A percentile compares a stretch with the other conserved stretches of the same genome.
Evolutionary conservation across 2,797 vertebrate species (phyloP).

Genomic region (Crocidura indochinensis): DNA sequence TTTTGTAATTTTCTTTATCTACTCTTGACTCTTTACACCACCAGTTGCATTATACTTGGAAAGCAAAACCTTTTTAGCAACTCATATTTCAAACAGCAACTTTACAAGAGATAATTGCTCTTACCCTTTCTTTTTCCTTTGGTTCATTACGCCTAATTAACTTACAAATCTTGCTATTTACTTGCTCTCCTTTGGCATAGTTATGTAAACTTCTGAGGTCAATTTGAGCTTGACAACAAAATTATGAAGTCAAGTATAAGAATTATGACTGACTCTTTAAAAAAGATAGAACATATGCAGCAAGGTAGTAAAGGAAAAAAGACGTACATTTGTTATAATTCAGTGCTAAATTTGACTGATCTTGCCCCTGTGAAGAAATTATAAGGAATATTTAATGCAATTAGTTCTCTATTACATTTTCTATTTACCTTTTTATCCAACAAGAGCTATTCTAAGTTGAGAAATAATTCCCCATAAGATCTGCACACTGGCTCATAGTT

Average conservation of each 20-base stretch:
- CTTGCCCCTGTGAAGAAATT: neutral
- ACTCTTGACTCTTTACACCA: neutral
- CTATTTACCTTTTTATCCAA: constrained; percentile 7
- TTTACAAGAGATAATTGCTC: constrained; percentile 34
- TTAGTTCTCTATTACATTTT: neutral
- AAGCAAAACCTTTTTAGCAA: constrained; percentile 43
- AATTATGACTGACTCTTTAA: neutral
- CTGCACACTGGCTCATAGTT: neutral
- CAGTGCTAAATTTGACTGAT: neutral
- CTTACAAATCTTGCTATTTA: neutral
- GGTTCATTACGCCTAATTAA: constrained; percentile 6
- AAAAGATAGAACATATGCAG: neutral
- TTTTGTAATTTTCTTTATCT: constrained; percentile 39
- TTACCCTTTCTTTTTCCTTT: neutral
- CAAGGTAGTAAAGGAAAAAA: neutral
- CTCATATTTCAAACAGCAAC: neutral
- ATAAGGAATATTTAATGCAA: neutral
- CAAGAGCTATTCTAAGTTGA: neutral
- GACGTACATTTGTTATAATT: neutral
- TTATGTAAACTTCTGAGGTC: constrained; percentile 18
- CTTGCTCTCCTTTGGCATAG: neutral
- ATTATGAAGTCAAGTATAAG: neutral
- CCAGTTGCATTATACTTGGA: constrained; percentile 41
- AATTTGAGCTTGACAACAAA: constrained; percentile 10
- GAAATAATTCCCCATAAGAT: constrained; percentile 37